Conservation (phyloP, 2,888 invertebrate genomes). For the Mythimna vitellina region DNA sequence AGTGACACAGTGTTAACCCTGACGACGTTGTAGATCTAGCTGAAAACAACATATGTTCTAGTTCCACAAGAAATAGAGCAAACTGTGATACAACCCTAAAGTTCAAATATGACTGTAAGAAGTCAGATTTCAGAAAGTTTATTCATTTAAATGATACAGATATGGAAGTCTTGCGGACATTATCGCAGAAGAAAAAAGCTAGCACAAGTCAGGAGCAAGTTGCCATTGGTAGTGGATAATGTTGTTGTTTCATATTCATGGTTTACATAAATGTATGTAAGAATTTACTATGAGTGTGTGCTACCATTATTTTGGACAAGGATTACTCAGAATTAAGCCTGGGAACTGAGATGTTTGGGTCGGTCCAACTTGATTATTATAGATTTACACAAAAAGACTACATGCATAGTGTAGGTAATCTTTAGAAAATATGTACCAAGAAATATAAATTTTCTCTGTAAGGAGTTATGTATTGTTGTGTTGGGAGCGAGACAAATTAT, state of each 20-base stretch:
- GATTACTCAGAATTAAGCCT: background rate
- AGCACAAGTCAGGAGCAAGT: conserved; percentile 40
- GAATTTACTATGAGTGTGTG: conserved; percentile 15
- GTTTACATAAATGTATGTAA: conserved; percentile 21
- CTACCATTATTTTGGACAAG: conserved; percentile 10
- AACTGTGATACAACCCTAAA: conserved; percentile 78
- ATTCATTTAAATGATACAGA: conserved; percentile 74
- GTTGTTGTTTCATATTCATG: conserved; percentile 13
- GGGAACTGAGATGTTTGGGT: conserved; percentile 7
- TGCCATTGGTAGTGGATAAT: conserved; percentile 18
- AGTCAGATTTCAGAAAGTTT: conserved; percentile 68
- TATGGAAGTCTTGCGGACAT: conserved; percentile 72
- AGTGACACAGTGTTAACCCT: conserved; percentile 78
- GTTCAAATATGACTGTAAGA: conserved; percentile 75
- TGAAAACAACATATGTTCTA: conserved; percentile 65
- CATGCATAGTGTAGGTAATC: background rate
- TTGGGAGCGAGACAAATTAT: background rate
- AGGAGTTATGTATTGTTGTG: background rate
- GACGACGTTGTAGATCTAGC: conserved; percentile 61
- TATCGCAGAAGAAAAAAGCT: conserved; percentile 69
- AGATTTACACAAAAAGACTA: conserved; percentile 24
- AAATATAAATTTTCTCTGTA: conserved; percentile 9
- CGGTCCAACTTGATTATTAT: conserved; percentile 5
- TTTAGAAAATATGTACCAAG: conserved; percentile 31
- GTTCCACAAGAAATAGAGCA: conserved; percentile 66